Evolutionary conservation across 2,888 invertebrate species (phyloP).

Genomic region (Oxycera nigricornis): DNA sequence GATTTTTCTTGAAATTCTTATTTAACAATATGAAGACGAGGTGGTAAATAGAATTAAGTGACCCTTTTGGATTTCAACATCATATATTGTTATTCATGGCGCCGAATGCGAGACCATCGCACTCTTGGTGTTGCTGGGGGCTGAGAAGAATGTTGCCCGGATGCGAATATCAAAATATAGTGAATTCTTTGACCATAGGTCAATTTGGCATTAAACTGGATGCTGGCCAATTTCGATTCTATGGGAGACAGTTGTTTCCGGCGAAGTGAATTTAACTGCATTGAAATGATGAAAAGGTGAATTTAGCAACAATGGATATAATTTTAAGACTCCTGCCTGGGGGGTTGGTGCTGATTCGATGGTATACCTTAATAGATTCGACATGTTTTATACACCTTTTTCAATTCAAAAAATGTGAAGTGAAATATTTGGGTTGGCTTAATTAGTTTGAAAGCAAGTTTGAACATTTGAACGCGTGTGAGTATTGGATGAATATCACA

Average conservation of each 20-base stretch:
- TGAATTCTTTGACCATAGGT: background rate
- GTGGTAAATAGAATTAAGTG: conserved; percentile 40
- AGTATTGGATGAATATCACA: too few relatives aligned
- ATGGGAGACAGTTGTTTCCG: conserved; percentile 32
- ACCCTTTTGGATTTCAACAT: conserved; percentile 33
- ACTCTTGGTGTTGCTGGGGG: background rate
- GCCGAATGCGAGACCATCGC: background rate
- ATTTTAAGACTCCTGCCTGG: too few relatives aligned
- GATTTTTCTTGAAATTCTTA: conserved; percentile 27
- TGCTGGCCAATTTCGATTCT: conserved; percentile 26
- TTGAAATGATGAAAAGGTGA: too few relatives aligned
- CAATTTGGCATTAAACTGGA: conserved; percentile 30
- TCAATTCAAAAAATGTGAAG: too few relatives aligned
- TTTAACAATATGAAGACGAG: conserved; percentile 40
- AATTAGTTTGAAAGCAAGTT: too few relatives aligned
- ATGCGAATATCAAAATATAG: background rate
- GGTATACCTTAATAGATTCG: too few relatives aligned
- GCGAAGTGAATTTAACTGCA: conserved; percentile 4
- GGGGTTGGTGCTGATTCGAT: too few relatives aligned
- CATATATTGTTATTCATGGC: conserved; percentile 26
- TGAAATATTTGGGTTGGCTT: too few relatives aligned
- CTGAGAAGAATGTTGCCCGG: background rate
- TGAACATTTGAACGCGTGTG: too few relatives aligned
- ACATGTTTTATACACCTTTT: too few relatives aligned
- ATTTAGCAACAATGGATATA: too few relatives aligned